These are phyloP conservation scores for Luperina testacea DNA, from an alignment of 2,888 invertebrate species.

Conservation along the genomic window DNA sequence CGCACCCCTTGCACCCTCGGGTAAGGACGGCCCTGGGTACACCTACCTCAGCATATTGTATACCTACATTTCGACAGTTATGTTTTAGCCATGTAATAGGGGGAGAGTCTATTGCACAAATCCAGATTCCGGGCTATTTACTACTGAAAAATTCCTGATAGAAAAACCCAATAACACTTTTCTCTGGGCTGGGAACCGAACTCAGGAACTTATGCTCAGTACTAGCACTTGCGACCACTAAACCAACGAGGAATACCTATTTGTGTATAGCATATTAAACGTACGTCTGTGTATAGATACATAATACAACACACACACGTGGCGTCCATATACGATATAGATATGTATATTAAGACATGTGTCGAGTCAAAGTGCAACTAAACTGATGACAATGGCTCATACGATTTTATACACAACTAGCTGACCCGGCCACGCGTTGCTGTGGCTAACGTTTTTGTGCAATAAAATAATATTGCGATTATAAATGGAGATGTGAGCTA, in stretches of 20 bases:
- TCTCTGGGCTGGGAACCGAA: not conserved
- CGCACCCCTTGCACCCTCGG: no score
- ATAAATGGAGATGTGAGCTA: no score
- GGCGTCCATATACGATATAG: not conserved
- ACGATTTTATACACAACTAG: constrained; percentile 21
- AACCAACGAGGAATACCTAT: not conserved
- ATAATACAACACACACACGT: constrained; percentile 34
- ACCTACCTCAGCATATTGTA: not conserved
- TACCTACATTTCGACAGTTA: accelerated
- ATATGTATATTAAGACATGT: constrained; percentile 22
- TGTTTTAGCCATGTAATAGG: not conserved
- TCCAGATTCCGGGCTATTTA: not conserved
- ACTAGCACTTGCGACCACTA: not conserved
- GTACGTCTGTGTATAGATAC: not conserved
- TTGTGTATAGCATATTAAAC: not conserved
- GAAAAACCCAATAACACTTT: not conserved
- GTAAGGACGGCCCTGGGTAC: no score
- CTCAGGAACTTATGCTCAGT: not conserved
- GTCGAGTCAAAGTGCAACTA: constrained; percentile 43
- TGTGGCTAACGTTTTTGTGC: no score
- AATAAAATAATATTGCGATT: no score
- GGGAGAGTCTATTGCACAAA: not conserved
- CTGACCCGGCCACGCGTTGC: no score
- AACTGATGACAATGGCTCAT: constrained; percentile 16
- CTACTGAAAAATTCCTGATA: not conserved